Base-by-base conservation (phyloP, 2,113 vertebrate species). In the Verasper variegatus region DNA sequence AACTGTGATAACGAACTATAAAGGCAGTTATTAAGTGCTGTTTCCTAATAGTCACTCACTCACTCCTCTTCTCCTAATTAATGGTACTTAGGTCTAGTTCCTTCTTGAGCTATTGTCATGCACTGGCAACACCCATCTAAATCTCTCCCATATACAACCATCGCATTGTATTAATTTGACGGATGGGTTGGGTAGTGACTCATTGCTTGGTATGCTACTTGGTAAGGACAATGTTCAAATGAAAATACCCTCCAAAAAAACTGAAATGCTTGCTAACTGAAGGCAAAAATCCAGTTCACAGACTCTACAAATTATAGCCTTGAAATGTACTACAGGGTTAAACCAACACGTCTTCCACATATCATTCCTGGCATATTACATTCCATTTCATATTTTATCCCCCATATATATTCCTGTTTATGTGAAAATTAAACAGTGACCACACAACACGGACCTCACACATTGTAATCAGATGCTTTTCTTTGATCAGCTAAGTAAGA, bases 111-210 rank as follows among this genome's bases (percentile, higher is more conserved):
- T 74, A 64, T 85, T 11, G 1, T 60, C n/a, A 68, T 11, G n/a
- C 11, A 15, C n/a, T n/a, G 71, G 47, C 71, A 64, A 77, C 84
- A 67, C 84, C 87, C 82, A 69, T 1, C n/a, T 72, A 11, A 26
- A 9, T 69, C 13, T 42, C 26, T 65, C 12, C 45, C 35, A 17
- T 12, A 49, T 47, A 69, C 63, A 68, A 51, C 70, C 61, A 69
- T 64, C 74, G 63, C 78, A 76, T 78, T 73, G 72, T 78, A 14
- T 76, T 73, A 62, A 82, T 80, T 56, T 54, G 31, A 42, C 24
- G 13, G 17, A 40, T 56, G 86, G 85, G 86, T 77, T 86, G 81
- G 83, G 84, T 68, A 7, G 35, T 86, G 88, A 87, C 59, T 86
- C 76, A 86, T 17, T 6, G 27, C 27, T 37, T 23, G 17, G 60